Percentiles rank a stretch among this genome's conserved stretches.
These are phyloP conservation scores for Stigmatopora argus DNA, from an alignment of 2,113 vertebrate species.

Conservation along the genomic window DNA sequence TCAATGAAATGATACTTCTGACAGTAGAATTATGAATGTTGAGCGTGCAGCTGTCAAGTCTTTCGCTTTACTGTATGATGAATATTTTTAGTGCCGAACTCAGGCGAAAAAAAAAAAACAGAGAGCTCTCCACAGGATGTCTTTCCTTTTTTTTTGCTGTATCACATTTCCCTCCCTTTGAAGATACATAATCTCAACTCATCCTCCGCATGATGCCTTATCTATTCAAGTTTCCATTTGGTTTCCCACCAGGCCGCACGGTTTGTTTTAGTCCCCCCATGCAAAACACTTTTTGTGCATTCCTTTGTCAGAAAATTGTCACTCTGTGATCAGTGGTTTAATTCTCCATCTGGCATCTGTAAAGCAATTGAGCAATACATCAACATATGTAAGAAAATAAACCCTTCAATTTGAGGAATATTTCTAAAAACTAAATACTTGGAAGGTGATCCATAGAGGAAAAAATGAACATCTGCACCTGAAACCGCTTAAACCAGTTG, in stretches of 20 bases:
- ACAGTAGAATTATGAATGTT: slow-evolving; percentile 13
- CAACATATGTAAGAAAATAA: not conserved
- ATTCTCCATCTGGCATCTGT: not conserved
- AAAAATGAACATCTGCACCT: not conserved
- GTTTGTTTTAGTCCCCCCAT: not conserved
- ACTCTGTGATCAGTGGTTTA: not conserved
- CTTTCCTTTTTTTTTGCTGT: slow-evolving; percentile 30
- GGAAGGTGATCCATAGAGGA: not conserved
- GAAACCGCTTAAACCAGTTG: not conserved
- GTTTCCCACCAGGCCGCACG: not conserved
- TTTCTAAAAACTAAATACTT: not conserved
- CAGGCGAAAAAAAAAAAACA: slow-evolving; percentile 12
- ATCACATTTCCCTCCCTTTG: slow-evolving; percentile 43
- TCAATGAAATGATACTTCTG: not conserved
- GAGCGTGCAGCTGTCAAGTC: slow-evolving; percentile 45
- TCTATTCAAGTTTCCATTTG: not conserved
- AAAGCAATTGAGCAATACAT: not conserved
- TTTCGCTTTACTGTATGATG: slow-evolving; percentile 18
- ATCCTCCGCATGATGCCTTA: slow-evolving; percentile 11
- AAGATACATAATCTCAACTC: slow-evolving; percentile 39
- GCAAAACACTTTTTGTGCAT: not conserved
- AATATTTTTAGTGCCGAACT: slow-evolving; percentile 51
- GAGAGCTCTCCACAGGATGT: slow-evolving; percentile 40
- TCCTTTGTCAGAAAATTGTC: not conserved
- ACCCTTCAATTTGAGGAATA: not conserved